phyloP scores from a whole-genome alignment of 2,113 vertebrate species.

The Larimichthys polyactis region DNA sequence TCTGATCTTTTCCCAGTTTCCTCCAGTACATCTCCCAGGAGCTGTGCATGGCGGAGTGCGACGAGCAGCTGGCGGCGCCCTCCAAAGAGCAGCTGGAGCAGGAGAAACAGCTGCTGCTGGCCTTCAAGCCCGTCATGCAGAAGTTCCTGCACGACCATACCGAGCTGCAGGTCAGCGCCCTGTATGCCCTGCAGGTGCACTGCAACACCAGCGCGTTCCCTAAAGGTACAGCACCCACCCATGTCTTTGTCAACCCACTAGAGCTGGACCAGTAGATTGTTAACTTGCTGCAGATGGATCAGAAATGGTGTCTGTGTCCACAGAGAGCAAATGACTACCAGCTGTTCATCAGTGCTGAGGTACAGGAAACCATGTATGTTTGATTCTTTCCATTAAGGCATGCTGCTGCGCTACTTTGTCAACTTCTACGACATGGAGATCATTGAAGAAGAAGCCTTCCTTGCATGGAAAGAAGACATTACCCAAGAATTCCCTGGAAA shows the following conservation, averaged over 20 bases:
- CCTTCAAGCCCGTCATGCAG: slow-evolving; percentile 99
- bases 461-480: slow-evolving; percentile 99
- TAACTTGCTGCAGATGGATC: not conserved
- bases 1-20: slow-evolving; percentile 84
- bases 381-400: slow-evolving; percentile 82
- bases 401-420: slow-evolving; percentile 99
- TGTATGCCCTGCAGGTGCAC: slow-evolving; percentile 98
- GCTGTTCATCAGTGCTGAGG: no score
- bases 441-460: slow-evolving; percentile 99
- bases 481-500: slow-evolving; percentile 99
- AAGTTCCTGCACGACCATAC: slow-evolving; percentile 99
- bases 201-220: slow-evolving; percentile 94
- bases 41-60: slow-evolving; percentile 89
- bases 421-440: slow-evolving; percentile 99
- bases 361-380: not conserved
- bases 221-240: slow-evolving; percentile 87
- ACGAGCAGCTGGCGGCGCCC: slow-evolving; percentile 92
- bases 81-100: slow-evolving; percentile 96
- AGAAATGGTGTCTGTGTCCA: not conserved
- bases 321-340: no score
- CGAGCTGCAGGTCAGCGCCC: slow-evolving; percentile 96
- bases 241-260: no score
- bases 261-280: not conserved
- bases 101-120: slow-evolving; percentile 95
- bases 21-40: slow-evolving; percentile 96